Evolutionary conservation across 2,888 invertebrate genomes (phyloP), one percentile per base, ranked within the genome.

Genomic region (Cantharis flavilabris): DNA sequence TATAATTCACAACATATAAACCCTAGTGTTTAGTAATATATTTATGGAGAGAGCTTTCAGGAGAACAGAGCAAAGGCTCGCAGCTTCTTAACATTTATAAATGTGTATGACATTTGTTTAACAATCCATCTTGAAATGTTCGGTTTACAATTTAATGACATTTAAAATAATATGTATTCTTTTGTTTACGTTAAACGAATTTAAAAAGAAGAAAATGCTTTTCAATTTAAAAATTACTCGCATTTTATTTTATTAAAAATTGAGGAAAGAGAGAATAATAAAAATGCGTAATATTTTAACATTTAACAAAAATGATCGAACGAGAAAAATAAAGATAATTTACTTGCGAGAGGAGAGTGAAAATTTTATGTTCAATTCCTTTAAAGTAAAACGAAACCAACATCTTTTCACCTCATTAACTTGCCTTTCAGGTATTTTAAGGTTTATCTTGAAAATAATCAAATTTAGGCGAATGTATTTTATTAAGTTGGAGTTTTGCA

Each of bases 101-200:
- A 75, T 71, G 71, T 75, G 30, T 28, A 49, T 75, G n/a, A 75
- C 75, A 70, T 70, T 75, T 70, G 63, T 70, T 75, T 75, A 75
- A 70, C 70, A 49, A 14, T 18, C 33, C 71, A 16, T 76, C 62
- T 71, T 76, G 62, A 73, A 69, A 69, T 69, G 23, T 14, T 62
- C 23, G 18, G 69, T 73, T 73, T 33, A 33, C 49, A n/a, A 49
- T 49, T 49, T 49, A n/a, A 49, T 49, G 49, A 49, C n/a, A 49
- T 49, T 49, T 49, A n/a, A 49, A 13, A 13, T n/a, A 11, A 13
- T 20, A 33, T 13, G 4, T 13, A 13, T 30, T 30, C 13, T 33
- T 13, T 13, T 33, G 13, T 13, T 33, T 49, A n/a, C 49, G 49
- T 49, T 49, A 49, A 49, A 49, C 5, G n/a, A 49, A 49, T 49